A percentile compares a stretch with the other conserved stretches of the same genome.
phyloP scores from a whole-genome alignment of 2,113 vertebrate genomes.

The Archocentrus centrarchus region DNA sequence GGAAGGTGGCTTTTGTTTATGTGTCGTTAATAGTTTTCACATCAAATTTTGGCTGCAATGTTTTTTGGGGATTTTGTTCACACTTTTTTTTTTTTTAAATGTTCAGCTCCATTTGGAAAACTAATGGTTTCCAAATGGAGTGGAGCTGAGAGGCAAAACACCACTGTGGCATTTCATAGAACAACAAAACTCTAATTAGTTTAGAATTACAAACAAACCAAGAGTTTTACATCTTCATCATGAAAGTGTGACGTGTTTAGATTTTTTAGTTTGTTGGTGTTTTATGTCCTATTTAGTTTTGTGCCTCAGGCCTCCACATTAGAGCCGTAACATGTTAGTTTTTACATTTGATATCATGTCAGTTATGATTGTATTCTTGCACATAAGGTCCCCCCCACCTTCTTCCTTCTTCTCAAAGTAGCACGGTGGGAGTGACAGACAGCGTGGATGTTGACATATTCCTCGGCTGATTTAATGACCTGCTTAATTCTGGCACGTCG shows the following conservation, averaged over 20 bases:
- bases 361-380: conserved; percentile 1
- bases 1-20: conserved; percentile 14
- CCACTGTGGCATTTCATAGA: not conserved
- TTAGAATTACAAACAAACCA: not conserved
- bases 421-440: conserved; percentile 46
- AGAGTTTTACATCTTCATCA: not conserved
- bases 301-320: not conserved
- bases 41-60: not conserved
- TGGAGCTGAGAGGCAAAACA: not conserved
- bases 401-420: conserved; percentile 19
- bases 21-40: not conserved
- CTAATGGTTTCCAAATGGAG: not conserved
- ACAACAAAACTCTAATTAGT: not conserved
- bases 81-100: not conserved
- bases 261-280: not conserved
- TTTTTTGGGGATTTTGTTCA: not conserved
- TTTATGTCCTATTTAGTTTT: not conserved
- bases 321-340: not conserved
- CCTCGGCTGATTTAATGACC: conserved; percentile 77
- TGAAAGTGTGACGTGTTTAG: not conserved
- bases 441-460: conserved; percentile 72
- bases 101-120: not conserved
- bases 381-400: not conserved
- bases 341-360: not conserved
- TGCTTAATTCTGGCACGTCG: conserved; percentile 74